These are phyloP conservation scores for Drosophila arizonae DNA, from an alignment of 1,140 invertebrate genomes.

Conservation along the genomic window DNA sequence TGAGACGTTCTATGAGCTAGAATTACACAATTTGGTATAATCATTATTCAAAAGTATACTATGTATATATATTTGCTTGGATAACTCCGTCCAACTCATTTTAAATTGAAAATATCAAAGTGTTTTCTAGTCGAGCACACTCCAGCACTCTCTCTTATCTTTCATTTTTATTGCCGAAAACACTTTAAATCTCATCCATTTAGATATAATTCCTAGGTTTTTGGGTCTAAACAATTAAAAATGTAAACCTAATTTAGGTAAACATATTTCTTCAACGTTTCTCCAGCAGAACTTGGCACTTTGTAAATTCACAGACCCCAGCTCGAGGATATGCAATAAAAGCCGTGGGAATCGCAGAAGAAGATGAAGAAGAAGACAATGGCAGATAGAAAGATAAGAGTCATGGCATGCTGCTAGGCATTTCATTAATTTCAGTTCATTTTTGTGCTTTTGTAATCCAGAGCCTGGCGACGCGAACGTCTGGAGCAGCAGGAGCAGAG, in stretches of 20 bases:
- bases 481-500: constrained; percentile 4
- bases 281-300: neutral
- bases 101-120: too few species aligned
- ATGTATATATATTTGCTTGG: too few species aligned
- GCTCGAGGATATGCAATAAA: constrained; percentile 28
- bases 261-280: constrained; percentile 15
- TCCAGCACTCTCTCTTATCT: too few species aligned
- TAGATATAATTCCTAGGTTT: too few species aligned
- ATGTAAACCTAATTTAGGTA: constrained; percentile 33
- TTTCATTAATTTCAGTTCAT: constrained; percentile 73
- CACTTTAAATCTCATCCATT: too few species aligned
- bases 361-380: neutral
- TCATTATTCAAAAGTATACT: too few species aligned
- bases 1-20: too few species aligned
- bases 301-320: constrained; percentile 8
- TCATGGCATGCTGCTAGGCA: constrained; percentile 66
- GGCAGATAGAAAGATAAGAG: constrained; percentile 1
- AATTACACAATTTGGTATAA: too few species aligned
- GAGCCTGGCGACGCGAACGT: constrained; percentile 1
- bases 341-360: neutral
- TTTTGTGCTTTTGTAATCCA: constrained; percentile 54
- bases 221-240: constrained; percentile 26
- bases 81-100: too few species aligned
- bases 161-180: too few species aligned
- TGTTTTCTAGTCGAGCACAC: too few species aligned